Conservation (phyloP, 2,888 invertebrate species). For the Isotomurus palustris region DNA sequence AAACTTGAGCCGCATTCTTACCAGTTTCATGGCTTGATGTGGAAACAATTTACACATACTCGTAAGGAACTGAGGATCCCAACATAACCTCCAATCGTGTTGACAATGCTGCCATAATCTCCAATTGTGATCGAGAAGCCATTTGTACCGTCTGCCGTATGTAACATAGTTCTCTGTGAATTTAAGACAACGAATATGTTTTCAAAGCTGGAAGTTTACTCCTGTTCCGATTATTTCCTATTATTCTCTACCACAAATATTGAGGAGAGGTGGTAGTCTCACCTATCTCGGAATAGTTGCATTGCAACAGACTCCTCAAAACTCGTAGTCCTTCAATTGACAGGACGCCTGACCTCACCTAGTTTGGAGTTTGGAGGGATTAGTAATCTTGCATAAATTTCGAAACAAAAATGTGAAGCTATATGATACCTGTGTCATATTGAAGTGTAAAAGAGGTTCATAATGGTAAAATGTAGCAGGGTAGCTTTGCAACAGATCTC, state of each 20-base stretch:
- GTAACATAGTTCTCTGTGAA: constrained; percentile 64
- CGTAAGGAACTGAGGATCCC: constrained; percentile 65
- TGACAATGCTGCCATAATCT: constrained; percentile 78
- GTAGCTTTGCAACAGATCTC: constrained; percentile 75
- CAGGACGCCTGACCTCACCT: constrained; percentile 66
- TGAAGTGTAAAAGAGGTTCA: constrained; percentile 78
- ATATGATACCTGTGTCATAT: constrained; percentile 62
- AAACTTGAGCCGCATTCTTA: constrained; percentile 67
- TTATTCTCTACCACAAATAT: too few species aligned
- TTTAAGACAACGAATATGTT: not conserved
- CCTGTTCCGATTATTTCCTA: too few species aligned
- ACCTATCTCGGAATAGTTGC: constrained; percentile 69
- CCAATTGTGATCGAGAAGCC: constrained; percentile 79
- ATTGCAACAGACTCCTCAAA: constrained; percentile 68
- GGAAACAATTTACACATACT: constrained; percentile 78
- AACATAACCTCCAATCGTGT: constrained; percentile 62
- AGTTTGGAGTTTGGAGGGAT: not conserved
- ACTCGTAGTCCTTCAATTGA: constrained; percentile 64
- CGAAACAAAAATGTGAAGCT: not conserved
- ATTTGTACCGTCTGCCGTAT: constrained; percentile 69
- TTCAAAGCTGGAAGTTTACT: not conserved
- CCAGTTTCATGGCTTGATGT: constrained; percentile 83
- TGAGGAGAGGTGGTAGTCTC: constrained; percentile 32
- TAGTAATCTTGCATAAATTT: not conserved
- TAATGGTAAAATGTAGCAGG: constrained; percentile 87